Evolutionary conservation across 2,888 invertebrate genomes (phyloP), one percentile per base, ranked within the genome.

Genomic region (Plagodis pulveraria): DNA sequence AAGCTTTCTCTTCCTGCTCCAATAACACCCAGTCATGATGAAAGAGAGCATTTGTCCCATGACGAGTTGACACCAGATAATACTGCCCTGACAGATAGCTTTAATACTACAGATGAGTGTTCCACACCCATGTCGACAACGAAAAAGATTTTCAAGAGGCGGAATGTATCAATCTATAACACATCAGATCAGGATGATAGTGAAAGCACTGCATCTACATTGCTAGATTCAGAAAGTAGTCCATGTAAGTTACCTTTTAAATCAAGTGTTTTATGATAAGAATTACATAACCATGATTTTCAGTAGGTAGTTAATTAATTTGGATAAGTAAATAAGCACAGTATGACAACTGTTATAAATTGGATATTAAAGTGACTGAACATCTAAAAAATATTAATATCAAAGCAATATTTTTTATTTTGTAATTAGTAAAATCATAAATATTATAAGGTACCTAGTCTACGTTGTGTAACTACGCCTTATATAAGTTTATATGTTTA

Each of bases 141-240:
- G 9, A 91, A 86, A 66, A 91, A 89, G 70, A 77, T 86, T 38
- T 92, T 92, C 48, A 91, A 91, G 73, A 82, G 92, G 58, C 81
- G 91, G 32, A 92, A 92, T 60, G 72, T 91, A 57, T 87, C 90
- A n/a, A 78, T 91, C 42, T 92, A 92, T 60, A 80, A 73, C 58
- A 83, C 83, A 35, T 71, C 86, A 52, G 86, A 87, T 38, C 72
- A 61, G 54, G 84, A 85, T 62, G 83, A 83, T 32, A 79, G 72
- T 71, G 69, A 70, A 8, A 82, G 71, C 55, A 77, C 80, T 38
- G 77, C 73, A 48, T 75, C 81, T 40, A 78, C 74, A 64, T 77
- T 81, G 11, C 12, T 77, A 6, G 59, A 71, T 9, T 34, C 59
- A 12, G 79, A 81, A 35, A 61, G 54, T 33, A 69, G 69, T 61